Evolutionary conservation across 2,113 vertebrate genomes (phyloP).

Genomic region (Phycodurus eques): DNA sequence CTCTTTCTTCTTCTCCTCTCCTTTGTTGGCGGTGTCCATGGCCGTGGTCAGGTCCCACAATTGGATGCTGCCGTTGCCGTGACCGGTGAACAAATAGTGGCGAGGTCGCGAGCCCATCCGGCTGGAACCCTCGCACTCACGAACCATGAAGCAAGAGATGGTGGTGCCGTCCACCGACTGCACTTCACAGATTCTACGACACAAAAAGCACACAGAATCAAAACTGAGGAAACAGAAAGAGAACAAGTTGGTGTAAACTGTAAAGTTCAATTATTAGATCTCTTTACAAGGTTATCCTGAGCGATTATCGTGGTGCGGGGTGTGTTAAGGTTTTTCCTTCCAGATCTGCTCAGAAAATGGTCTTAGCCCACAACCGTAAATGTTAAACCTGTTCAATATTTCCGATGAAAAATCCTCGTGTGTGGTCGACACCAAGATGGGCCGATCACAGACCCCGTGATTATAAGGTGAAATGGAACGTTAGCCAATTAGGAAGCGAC

Average conservation of each 20-base stretch:
- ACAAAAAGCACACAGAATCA: conserved; percentile 8
- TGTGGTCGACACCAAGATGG: no score
- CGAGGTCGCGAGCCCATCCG: conserved; percentile 82
- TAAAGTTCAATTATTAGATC: no score
- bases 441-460: no score
- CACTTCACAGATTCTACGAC: conserved; percentile 82
- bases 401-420: no score
- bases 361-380: no score
- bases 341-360: no score
- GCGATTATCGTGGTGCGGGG: no score
- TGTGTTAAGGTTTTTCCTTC: no score
- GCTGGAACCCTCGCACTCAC: conserved; percentile 89
- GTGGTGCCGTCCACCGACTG: conserved; percentile 81
- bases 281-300: no score
- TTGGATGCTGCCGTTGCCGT: conserved; percentile 87
- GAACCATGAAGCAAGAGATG: conserved; percentile 86
- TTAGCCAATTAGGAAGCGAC: no score
- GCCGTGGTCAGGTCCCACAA: conserved; percentile 92
- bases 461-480: no score
- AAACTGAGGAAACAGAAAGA: neutral
- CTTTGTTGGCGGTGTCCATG: conserved; percentile 81
- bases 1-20: conserved; percentile 51
- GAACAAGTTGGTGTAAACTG: neutral
- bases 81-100: conserved; percentile 87
- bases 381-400: no score